Percentiles rank a stretch among this genome's conserved stretches.
Conservation (phyloP, 2,113 vertebrate genomes). For the Phylloscopus whistleri region DNA sequence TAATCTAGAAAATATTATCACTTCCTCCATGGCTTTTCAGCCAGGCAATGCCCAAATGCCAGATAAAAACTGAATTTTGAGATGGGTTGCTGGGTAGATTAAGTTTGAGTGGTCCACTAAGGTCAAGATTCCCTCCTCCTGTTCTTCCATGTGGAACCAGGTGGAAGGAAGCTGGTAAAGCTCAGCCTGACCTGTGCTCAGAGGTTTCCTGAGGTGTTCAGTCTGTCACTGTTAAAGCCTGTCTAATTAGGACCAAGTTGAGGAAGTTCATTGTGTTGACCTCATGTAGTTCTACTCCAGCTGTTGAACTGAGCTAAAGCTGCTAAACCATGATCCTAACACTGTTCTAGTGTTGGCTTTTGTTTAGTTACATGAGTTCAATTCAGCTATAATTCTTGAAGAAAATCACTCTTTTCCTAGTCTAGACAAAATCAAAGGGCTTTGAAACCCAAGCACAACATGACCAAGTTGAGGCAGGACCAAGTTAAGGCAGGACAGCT, state of each 20-base stretch:
- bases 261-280: background rate
- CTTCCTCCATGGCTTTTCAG: background rate
- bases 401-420: background rate
- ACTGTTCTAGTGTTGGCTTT: background rate
- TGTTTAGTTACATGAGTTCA: background rate
- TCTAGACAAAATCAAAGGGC: background rate
- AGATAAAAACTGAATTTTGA: background rate
- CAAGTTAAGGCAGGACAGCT: background rate
- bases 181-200: background rate
- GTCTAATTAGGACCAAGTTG: background rate
- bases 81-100: background rate
- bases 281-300: background rate
- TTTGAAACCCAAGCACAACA: background rate
- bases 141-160: background rate
- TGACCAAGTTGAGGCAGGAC: background rate
- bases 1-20: background rate
- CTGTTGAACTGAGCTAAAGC: background rate
- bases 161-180: background rate
- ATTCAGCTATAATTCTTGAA: background rate
- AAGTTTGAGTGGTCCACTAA: background rate
- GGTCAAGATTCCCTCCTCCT: background rate
- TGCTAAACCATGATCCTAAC: background rate
- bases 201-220: background rate
- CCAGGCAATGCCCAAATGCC: background rate
- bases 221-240: background rate